A percentile compares a stretch with the other conserved stretches of the same genome.
Evolutionary conservation across 2,888 invertebrate species (phyloP).

Genomic region (Pasiphila rectangulata): DNA sequence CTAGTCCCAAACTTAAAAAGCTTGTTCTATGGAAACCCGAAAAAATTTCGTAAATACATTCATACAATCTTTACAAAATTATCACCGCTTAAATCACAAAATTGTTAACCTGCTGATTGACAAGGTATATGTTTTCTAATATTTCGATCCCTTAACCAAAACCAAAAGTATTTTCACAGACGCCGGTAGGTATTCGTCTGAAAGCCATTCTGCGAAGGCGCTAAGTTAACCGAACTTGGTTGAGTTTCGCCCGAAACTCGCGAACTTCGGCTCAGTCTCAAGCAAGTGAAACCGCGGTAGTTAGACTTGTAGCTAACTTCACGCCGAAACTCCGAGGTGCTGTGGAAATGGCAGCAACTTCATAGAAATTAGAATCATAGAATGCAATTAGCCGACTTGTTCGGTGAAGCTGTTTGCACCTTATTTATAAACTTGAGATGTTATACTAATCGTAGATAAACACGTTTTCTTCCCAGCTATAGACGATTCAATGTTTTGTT

Average conservation of each 20-base stretch:
- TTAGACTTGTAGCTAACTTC: constrained; percentile 34
- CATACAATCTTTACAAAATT: too few species aligned
- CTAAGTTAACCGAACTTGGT: constrained; percentile 38
- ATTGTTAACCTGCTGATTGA: not conserved
- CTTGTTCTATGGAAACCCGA: too few species aligned
- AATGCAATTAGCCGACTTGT: constrained; percentile 3
- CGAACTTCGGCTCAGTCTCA: constrained; percentile 31
- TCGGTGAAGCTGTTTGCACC: too few species aligned
- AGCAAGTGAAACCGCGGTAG: constrained; percentile 45
- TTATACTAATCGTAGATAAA: not conserved
- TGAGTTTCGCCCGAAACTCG: not conserved
- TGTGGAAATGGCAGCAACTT: constrained; percentile 36
- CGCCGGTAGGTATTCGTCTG: constrained; percentile 7
- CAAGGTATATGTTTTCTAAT: too few species aligned
- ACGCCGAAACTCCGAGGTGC: constrained; percentile 29
- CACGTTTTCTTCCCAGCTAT: too few species aligned
- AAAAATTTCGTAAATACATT: too few species aligned
- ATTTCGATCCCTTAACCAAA: not conserved
- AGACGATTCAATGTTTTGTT: too few species aligned
- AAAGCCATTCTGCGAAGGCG: constrained; percentile 31
- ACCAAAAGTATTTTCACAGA: constrained; percentile 30
- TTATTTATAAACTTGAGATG: not conserved
- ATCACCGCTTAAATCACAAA: not conserved
- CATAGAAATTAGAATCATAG: constrained; percentile 24
- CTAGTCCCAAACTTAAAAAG: too few species aligned